Evolutionary conservation across 2,113 vertebrate species (phyloP), one percentile per base, ranked within the genome.

Genomic region (Nothobranchius furzeri): DNA sequence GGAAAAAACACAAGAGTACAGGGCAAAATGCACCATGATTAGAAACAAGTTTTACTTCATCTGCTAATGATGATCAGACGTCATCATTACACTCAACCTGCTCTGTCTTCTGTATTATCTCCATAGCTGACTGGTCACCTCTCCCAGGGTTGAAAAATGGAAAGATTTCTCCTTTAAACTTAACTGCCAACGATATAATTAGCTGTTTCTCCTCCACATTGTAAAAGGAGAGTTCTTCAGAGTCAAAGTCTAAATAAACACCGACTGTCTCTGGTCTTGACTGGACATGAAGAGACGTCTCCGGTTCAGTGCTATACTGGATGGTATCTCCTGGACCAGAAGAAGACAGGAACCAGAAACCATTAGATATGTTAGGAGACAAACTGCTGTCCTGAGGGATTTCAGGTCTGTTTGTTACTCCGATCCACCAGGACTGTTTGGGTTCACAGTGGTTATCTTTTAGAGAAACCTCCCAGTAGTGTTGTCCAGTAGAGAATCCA

Each of bases 381-480:
- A 15, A 2, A 11, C 57, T 14, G 0, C 0, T 0, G 0, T 12
- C 0, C 0, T 1, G 0, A 12, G 50, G 1, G 30, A 48, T 20
- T 42, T 3, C 3, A 15, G 12, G 0, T 20, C 0, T 37, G 61
- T 25, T 77, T n/a, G 77, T 69, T 25, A 91, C 76, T 40, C 92
- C 92, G 6, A 92, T 49, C 73, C 85, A 73, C 90, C 92, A 92
- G 40, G 74, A 90, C 24, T 1, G 0, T 47, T 50, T 17, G n/a
- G 48, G 48, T 0, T 3, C 48, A 17, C 7, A 7, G 9, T n/a
- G 3, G 8, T 1, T 8, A 9, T 2, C 0, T 0, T 0, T 0
- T 46, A 92, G 5, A 37, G 12, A 57, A 48, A 91, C 88, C 58
- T 89, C 88, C 91, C 91, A 93, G 73, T 91, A 91, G 69, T 72